phyloP scores from a whole-genome alignment of 2,797 vertebrate genomes.

The Diceros bicornis region DNA sequence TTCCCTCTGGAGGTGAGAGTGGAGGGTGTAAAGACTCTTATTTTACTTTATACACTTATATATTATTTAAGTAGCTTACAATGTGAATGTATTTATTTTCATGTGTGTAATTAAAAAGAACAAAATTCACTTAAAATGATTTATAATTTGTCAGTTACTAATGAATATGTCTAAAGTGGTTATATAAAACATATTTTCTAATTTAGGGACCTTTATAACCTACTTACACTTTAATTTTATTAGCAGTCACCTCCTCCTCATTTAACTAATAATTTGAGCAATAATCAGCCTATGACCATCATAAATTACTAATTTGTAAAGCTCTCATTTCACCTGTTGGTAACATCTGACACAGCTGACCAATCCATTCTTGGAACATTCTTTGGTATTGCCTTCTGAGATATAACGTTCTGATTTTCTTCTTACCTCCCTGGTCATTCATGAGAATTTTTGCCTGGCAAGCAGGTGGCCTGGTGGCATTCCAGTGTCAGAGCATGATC shows the following conservation, averaged over 20 bases:
- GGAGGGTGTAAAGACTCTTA: neutral
- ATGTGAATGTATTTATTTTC: neutral
- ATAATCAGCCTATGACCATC: neutral
- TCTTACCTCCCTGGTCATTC: neutral
- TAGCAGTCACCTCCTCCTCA: neutral
- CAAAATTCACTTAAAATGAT: neutral
- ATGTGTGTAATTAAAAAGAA: constrained; percentile 14
- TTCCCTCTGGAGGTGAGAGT: neutral
- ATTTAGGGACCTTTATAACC: neutral
- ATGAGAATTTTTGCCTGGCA: neutral
- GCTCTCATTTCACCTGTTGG: neutral
- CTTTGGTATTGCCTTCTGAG: neutral
- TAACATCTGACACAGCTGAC: neutral
- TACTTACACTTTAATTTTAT: neutral
- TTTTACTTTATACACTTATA: neutral
- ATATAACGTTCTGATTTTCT: neutral
- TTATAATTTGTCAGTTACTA: neutral
- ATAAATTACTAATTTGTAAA: neutral
- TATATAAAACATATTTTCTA: neutral
- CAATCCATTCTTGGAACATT: neutral
- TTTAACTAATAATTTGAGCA: neutral
- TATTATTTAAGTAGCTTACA: neutral
- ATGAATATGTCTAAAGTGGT: neutral
- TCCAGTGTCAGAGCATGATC: neutral
- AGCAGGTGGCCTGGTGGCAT: neutral